Evolutionary conservation across 2,888 invertebrate genomes (phyloP).

Genomic region (Syrphus vitripennis): DNA sequence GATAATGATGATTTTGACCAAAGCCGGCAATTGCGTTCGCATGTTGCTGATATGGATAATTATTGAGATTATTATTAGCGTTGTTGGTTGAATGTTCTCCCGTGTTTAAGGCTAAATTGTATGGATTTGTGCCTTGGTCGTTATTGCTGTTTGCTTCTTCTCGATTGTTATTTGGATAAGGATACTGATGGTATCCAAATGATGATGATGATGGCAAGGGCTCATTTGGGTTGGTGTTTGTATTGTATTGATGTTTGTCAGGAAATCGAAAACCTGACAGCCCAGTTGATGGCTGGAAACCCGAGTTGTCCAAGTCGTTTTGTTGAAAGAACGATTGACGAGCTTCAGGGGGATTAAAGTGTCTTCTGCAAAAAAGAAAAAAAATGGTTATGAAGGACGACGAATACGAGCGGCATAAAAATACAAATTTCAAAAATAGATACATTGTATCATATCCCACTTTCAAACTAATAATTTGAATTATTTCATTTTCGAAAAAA

Average conservation of each 20-base stretch:
- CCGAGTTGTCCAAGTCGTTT: slow-evolving; percentile 27
- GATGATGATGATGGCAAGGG: background rate
- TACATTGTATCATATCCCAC: too few relatives aligned
- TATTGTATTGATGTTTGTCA: slow-evolving; percentile 40
- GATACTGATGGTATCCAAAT: slow-evolving; percentile 27
- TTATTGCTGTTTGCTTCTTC: slow-evolving; percentile 55
- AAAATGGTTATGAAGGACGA: too few relatives aligned
- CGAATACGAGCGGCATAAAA: too few relatives aligned
- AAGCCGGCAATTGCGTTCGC: slow-evolving; percentile 61
- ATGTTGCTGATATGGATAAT: slow-evolving; percentile 65
- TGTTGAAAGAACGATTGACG: slow-evolving; percentile 48
- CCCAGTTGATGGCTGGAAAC: slow-evolving; percentile 46
- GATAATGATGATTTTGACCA: slow-evolving; percentile 61
- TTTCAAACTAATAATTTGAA: too few relatives aligned
- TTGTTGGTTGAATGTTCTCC: slow-evolving; percentile 44
- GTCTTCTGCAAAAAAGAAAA: background rate
- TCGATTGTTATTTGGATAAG: slow-evolving; percentile 54
- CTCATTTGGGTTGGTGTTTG: slow-evolving; percentile 57
- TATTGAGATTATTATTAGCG: slow-evolving; percentile 66
- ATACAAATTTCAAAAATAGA: too few relatives aligned
- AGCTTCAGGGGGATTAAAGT: background rate
- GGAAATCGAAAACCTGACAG: slow-evolving; percentile 46
- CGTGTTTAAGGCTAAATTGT: slow-evolving; percentile 67
- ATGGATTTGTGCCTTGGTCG: slow-evolving; percentile 60
- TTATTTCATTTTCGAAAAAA: too few relatives aligned